Percentiles rank a stretch among this genome's conserved stretches.
phyloP scores from a whole-genome alignment of 37 sponge, comb jelly and placozoan species.

The Chondrilla cf. caribensis region DNA sequence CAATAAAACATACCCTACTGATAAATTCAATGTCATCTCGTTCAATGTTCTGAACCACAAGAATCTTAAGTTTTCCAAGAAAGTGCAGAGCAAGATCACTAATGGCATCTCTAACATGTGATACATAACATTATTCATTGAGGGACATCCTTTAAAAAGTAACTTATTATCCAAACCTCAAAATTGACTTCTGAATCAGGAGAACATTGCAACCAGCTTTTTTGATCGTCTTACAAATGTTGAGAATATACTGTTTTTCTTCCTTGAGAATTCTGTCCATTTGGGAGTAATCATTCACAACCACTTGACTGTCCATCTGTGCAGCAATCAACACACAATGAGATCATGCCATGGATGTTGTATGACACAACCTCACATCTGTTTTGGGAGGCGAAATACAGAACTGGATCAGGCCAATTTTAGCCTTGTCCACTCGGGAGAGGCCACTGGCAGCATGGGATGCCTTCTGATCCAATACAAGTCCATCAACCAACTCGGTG shows the following conservation, averaged over 20 bases:
- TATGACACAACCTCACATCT: constrained; percentile 68
- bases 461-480: constrained; percentile 96
- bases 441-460: constrained; percentile 85
- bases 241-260: constrained; percentile 96
- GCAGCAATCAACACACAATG: neutral
- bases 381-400: constrained; percentile 98
- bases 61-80: constrained; percentile 95
- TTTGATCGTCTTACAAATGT: constrained; percentile 99
- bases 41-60: constrained; percentile 94
- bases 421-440: constrained; percentile 93
- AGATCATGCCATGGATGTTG: neutral
- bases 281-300: constrained; percentile 97
- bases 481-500: constrained; percentile 96
- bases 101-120: constrained; percentile 78
- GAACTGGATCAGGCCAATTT: constrained; percentile 99
- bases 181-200: constrained; percentile 98
- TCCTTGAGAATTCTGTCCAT: constrained; percentile 98
- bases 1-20: constrained; percentile 48
- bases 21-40: constrained; percentile 98
- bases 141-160: no score
- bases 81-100: constrained; percentile 97
- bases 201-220: constrained; percentile 99
- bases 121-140: no score
- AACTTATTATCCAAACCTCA: constrained; percentile 74
- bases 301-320: constrained; percentile 98